These are phyloP conservation scores for Ophion ventricosus DNA, from an alignment of 2,888 invertebrate genomes.

Conservation along the genomic window DNA sequence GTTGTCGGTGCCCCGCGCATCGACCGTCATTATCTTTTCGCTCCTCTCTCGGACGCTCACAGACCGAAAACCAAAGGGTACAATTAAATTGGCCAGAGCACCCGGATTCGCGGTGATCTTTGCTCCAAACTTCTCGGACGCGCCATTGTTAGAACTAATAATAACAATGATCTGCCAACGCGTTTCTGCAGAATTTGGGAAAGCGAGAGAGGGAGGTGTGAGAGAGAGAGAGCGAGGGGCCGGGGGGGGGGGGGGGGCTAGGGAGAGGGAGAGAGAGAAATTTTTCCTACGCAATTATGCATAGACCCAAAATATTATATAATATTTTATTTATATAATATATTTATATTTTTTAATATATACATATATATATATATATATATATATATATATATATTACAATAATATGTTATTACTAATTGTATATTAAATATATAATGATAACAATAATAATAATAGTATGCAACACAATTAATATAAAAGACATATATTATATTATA, in stretches of 20 bases:
- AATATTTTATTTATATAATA: too few species aligned
- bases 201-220: background rate
- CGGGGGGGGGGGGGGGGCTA: background rate
- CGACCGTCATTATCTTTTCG: slow-evolving; percentile 60
- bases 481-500: too few species aligned
- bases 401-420: too few species aligned
- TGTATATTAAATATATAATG: too few species aligned
- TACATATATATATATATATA: too few species aligned
- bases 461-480: too few species aligned
- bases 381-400: too few species aligned
- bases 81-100: slow-evolving; percentile 57
- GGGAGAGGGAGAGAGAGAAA: background rate
- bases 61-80: slow-evolving; percentile 48
- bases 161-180: slow-evolving; percentile 10
- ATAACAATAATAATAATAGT: too few species aligned
- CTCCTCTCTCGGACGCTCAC: slow-evolving; percentile 41
- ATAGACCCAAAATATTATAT: too few species aligned
- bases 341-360: too few species aligned
- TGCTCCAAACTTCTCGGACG: slow-evolving; percentile 41
- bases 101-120: slow-evolving; percentile 50
- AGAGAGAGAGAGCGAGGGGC: background rate
- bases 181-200: slow-evolving; percentile 36
- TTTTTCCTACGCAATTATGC: too few species aligned
- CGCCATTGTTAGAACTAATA: slow-evolving; percentile 1
- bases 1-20: slow-evolving; percentile 46